Evolutionary conservation across 2,113 vertebrate genomes (phyloP).

Genomic region (Mesocricetus auratus): DNA sequence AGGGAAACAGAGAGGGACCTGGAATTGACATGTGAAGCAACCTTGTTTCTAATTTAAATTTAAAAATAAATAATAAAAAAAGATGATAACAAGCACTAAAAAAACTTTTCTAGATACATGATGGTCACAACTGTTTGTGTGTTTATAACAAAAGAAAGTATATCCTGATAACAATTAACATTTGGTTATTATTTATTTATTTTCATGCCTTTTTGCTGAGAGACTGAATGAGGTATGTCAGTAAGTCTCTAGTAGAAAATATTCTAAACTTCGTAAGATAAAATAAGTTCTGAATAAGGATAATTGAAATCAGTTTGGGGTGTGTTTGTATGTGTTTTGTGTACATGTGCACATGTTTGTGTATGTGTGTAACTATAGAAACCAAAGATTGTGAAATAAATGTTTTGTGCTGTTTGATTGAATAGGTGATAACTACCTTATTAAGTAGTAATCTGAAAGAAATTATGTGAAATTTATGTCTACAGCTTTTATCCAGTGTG

Average conservation of each 20-base stretch:
- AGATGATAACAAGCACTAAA: too few relatives aligned
- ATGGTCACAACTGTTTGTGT: neutral
- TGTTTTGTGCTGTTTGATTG: conserved; percentile 47
- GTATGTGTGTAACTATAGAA: neutral
- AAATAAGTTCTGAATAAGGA: conserved; percentile 34
- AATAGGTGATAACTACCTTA: conserved; percentile 15
- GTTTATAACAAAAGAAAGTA: conserved; percentile 10
- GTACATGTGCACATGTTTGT: neutral
- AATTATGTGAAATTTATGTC: conserved; percentile 35
- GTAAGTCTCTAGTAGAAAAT: neutral
- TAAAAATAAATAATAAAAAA: too few relatives aligned
- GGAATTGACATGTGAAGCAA: too few relatives aligned
- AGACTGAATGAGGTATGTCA: neutral
- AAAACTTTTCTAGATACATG: neutral
- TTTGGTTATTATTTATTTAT: conserved; percentile 37
- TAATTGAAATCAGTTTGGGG: neutral
- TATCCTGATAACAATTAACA: neutral
- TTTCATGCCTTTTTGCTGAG: conserved; percentile 15
- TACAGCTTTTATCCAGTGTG: neutral
- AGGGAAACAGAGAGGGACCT: too few relatives aligned
- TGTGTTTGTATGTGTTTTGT: neutral
- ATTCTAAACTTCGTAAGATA: neutral
- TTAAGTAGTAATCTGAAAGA: conserved; percentile 45
- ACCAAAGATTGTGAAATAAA: neutral
- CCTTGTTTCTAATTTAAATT: too few relatives aligned